A percentile compares a stretch with the other conserved stretches of the same genome.
Conservation (phyloP, 1,140 invertebrate species). For the Drosophila ananassae region DNA sequence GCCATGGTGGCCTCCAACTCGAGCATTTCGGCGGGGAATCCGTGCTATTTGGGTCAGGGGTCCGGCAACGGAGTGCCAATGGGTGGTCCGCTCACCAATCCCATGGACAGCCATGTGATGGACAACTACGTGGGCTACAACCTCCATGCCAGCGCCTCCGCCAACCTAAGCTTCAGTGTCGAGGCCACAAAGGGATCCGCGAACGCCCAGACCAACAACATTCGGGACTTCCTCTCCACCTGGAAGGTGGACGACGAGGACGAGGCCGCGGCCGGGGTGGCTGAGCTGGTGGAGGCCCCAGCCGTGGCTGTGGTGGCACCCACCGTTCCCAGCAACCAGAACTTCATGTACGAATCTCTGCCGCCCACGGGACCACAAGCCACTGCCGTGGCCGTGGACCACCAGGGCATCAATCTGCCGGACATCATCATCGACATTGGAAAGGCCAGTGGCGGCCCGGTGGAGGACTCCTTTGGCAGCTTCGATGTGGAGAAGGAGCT, state of each 20-base stretch:
- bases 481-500: conserved; percentile 82
- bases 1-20: conserved; percentile 13
- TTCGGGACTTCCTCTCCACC: conserved; percentile 78
- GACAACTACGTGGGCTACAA: conserved; percentile 62
- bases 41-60: conserved; percentile 51
- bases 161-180: neutral
- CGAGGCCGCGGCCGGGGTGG: conserved; percentile 7
- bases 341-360: conserved; percentile 68
- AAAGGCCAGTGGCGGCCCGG: conserved; percentile 43
- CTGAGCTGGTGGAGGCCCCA: conserved; percentile 14
- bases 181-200: conserved; percentile 9
- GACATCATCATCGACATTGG: conserved; percentile 82
- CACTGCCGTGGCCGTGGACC: conserved; percentile 46
- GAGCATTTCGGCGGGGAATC: conserved; percentile 2
- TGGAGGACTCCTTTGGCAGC: conserved; percentile 62
- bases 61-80: conserved; percentile 17
- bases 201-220: conserved; percentile 64
- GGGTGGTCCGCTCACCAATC: conserved; percentile 26
- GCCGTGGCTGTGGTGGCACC: conserved; percentile 57
- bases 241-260: conserved; percentile 84
- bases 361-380: conserved; percentile 51
- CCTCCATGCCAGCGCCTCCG: conserved; percentile 42
- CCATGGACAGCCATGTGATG: conserved; percentile 60
- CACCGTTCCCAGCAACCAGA: conserved; percentile 21
- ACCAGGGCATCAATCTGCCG: conserved; percentile 68